phyloP scores from a whole-genome alignment of 1,140 invertebrate genomes.

The Gonioctena quinquepunctata region DNA sequence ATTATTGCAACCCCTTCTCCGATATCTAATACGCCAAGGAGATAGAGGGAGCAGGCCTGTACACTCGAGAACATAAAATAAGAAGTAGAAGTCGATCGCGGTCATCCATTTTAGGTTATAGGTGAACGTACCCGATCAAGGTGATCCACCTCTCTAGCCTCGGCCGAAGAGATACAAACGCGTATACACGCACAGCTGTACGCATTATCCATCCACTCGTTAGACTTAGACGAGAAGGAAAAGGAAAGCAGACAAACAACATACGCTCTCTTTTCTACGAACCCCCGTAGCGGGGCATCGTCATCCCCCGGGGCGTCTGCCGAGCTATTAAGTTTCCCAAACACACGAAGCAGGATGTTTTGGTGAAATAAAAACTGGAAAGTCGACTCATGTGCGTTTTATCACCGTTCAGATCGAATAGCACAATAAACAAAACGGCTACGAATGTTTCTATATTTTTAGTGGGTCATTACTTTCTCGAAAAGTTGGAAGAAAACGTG shows the following conservation, averaged over 20 bases:
- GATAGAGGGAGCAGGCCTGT: not conserved
- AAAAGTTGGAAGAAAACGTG: no score
- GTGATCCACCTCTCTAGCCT: conserved; percentile 8
- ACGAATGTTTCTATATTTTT: not conserved
- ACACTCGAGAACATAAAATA: not conserved
- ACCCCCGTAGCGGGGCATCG: not conserved
- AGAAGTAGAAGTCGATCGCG: not conserved
- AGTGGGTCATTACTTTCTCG: no score
- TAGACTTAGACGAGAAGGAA: not conserved
- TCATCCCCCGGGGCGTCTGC: not conserved
- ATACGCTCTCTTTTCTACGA: not conserved
- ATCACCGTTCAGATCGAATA: not conserved
- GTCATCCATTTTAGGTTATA: conserved; percentile 4
- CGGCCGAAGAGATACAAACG: no score
- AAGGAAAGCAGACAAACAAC: not conserved
- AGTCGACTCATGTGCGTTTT: not conserved
- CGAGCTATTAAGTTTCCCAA: not conserved
- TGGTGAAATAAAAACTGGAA: conserved; percentile 3
- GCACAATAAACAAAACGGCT: not conserved
- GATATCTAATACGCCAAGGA: no score
- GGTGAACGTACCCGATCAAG: conserved; percentile 13
- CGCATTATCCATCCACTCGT: not conserved
- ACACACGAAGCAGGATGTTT: not conserved
- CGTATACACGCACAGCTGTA: not conserved
- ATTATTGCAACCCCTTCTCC: no score